Evolutionary conservation across 2,888 invertebrate genomes (phyloP), one percentile per base, ranked within the genome.

Genomic region (Eupithecia tripunctaria): DNA sequence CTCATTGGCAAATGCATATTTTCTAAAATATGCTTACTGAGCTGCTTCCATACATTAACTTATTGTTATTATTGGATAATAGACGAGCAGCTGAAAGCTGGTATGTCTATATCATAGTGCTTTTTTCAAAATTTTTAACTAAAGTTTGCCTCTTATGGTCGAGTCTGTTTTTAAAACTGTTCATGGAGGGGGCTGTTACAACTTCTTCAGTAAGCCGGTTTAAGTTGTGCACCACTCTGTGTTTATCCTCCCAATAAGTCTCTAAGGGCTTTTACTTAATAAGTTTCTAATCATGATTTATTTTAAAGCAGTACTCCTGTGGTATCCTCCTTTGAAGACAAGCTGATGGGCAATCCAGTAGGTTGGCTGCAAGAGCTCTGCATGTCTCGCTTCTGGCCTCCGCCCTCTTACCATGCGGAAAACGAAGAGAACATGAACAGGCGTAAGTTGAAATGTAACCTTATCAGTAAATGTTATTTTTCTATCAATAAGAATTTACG

Each of bases 321-420:
- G 62, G 95, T 95, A 29, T 94, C 95, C 0, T 95, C 96, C 0
- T 95, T 95, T 82, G 97, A 98, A 80, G 98, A 98, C 83, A 98
- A 97, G 87, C 96, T 97, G 74, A 96, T 97, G 91, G 97, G 97
- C 15, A 98, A 99, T 91, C 99, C 99, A 3, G 99, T 99, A 76
- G 99, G 99, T 25, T 98, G 98, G 95, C 95, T 99, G 70, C 97
- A 98, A 89, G 99, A 99, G 91, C 96, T 99, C 91, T 99, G 99
- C 88, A 99, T 99, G 98, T 98, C 98, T 60, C 96, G 98, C 70
- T 97, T 98, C 81, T 98, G 99, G 97, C 98, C 98, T 41, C 99
- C 99, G 59, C 99, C 99, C 36, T 96, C 96, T 36, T 99, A 99
- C 89, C 97, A 98, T 82, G 98, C 98, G 82, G 97, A 96, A 88